These are phyloP conservation scores for Drosophila falleni DNA, from an alignment of 2,888 invertebrate species.

Conservation along the genomic window DNA sequence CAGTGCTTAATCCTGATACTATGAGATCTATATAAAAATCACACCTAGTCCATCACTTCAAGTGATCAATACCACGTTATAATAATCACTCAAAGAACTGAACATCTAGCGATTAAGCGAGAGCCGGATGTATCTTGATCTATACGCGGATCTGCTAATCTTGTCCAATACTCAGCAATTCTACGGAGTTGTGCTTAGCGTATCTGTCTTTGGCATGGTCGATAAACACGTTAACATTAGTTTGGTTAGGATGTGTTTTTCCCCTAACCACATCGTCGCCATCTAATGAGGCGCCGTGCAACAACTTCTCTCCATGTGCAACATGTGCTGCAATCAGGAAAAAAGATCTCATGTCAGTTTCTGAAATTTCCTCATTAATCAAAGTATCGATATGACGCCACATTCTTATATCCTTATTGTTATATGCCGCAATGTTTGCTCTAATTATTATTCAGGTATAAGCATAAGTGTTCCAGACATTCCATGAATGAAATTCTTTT, in stretches of 20 bases:
- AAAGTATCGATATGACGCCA: conserved; percentile 60
- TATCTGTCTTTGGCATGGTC: conserved; percentile 33
- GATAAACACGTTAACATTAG: conserved; percentile 43
- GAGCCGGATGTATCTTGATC: conserved; percentile 59
- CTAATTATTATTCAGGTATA: conserved; percentile 49
- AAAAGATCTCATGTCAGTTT: conserved; percentile 3
- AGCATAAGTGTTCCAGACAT: conserved; percentile 33
- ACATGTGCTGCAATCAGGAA: conserved; percentile 19
- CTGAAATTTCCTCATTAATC: conserved; percentile 69
- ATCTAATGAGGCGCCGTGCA: conserved; percentile 53
- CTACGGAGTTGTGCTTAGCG: conserved; percentile 22
- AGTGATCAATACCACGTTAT: conserved; percentile 41
- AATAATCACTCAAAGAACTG: conserved; percentile 13
- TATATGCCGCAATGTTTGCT: conserved; percentile 36
- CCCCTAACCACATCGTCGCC: conserved; percentile 50
- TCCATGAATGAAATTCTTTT: conserved; percentile 68
- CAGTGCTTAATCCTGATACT: conserved; percentile 25
- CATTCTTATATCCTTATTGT: conserved; percentile 49
- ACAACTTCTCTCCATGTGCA: conserved; percentile 40
- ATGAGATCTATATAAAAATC: conserved; percentile 52
- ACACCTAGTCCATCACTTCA: conserved; percentile 65
- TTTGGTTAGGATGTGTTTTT: conserved; percentile 65
- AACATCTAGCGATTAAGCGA: conserved; percentile 27
- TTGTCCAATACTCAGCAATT: conserved; percentile 13
- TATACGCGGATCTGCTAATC: conserved; percentile 54